Evolutionary conservation across 2,888 invertebrate species (phyloP).

Genomic region (Plagodis pulveraria): DNA sequence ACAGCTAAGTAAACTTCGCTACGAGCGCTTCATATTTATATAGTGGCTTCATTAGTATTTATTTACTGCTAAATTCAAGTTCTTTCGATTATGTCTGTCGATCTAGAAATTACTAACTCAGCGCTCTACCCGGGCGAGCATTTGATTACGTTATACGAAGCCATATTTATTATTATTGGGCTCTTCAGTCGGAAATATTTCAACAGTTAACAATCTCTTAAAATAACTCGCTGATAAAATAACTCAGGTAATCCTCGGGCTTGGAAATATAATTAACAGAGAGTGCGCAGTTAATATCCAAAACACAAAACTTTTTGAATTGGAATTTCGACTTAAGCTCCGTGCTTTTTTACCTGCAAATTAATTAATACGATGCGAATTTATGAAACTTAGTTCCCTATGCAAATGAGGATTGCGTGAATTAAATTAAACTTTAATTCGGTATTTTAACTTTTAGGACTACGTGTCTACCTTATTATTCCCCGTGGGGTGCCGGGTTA

Average conservation of each 20-base stretch:
- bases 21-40: no score
- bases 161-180: constrained; percentile 14
- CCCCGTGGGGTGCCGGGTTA: no score
- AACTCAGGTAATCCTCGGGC: neutral
- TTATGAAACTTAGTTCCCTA: constrained; percentile 68
- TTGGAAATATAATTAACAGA: constrained; percentile 1
- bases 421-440: constrained; percentile 45
- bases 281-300: constrained; percentile 45
- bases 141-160: neutral
- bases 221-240: neutral
- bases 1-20: no score
- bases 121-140: neutral
- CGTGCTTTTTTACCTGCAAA: constrained; percentile 67
- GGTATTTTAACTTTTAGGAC: constrained; percentile 26
- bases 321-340: constrained; percentile 62
- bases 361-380: constrained; percentile 70
- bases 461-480: neutral
- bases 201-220: neutral
- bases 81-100: constrained; percentile 58
- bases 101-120: constrained; percentile 48
- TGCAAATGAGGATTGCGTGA: constrained; percentile 58
- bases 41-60: constrained; percentile 67
- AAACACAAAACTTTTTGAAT: constrained; percentile 66
- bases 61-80: constrained; percentile 63
- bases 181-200: neutral